These are phyloP conservation scores for Agriopis leucophaearia DNA, from an alignment of 2,888 invertebrate species.

Conservation along the genomic window DNA sequence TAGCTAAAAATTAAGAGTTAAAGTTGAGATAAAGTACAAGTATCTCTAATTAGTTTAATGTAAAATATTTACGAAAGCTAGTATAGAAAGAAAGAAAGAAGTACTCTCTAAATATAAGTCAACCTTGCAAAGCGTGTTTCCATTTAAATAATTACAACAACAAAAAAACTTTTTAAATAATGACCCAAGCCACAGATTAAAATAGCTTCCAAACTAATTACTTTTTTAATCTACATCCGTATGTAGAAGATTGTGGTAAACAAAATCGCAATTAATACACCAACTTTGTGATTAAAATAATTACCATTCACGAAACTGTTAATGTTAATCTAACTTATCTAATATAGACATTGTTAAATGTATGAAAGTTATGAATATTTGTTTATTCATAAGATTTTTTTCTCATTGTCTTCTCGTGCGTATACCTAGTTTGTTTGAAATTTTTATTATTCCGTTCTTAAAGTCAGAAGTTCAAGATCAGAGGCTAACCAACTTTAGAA, in stretches of 20 bases:
- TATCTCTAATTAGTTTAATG: too few species aligned
- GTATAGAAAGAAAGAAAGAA: too few species aligned
- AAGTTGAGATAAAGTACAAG: too few species aligned
- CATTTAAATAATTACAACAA: not conserved
- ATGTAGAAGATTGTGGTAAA: conserved; percentile 24
- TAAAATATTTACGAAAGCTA: too few species aligned
- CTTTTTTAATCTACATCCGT: conserved; percentile 26
- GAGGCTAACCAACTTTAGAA: conserved; percentile 22
- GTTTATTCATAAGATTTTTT: conserved; percentile 38
- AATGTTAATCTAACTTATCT: conserved; percentile 39
- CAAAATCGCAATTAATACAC: conserved; percentile 30
- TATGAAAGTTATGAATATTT: conserved; percentile 42
- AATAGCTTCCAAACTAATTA: conserved; percentile 20
- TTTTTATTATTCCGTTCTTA: conserved; percentile 20
- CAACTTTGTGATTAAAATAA: conserved; percentile 22
- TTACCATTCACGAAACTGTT: conserved; percentile 18
- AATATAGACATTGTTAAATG: conserved; percentile 46
- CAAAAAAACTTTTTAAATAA: not conserved
- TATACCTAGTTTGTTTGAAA: conserved; percentile 17
- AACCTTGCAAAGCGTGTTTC: too few species aligned
- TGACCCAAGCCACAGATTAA: conserved; percentile 3
- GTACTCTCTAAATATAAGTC: too few species aligned
- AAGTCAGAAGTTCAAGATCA: conserved; percentile 23
- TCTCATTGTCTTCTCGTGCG: conserved; percentile 33
- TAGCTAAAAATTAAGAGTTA: too few species aligned